Conservation (phyloP, 2,888 invertebrate genomes). For the Creontiades dilutus region DNA sequence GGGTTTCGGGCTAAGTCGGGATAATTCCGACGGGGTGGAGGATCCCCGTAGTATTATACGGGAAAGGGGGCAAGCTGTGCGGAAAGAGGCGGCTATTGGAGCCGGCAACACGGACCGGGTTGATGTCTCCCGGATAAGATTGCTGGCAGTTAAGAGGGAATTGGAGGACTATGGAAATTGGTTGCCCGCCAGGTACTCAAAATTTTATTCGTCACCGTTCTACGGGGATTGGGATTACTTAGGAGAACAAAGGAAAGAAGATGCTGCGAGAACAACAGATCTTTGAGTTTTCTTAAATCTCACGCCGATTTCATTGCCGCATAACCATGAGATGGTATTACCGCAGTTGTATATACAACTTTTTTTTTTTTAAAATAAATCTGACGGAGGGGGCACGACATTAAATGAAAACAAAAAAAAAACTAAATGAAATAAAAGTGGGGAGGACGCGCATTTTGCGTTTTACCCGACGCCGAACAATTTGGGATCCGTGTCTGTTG, state of each 20-base stretch:
- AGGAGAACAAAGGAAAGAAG: background rate
- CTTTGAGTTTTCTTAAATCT: background rate
- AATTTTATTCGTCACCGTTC: slow-evolving; percentile 39
- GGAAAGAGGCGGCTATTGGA: background rate
- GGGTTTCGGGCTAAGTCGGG: slow-evolving; percentile 12
- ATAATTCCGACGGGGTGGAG: slow-evolving; percentile 33
- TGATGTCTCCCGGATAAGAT: slow-evolving; percentile 32
- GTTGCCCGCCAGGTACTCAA: slow-evolving; percentile 26
- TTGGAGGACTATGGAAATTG: background rate
- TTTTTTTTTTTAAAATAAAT: too few relatives aligned
- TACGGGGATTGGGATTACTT: background rate
- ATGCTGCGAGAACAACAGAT: background rate
- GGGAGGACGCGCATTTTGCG: too few relatives aligned
- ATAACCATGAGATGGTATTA: too few relatives aligned
- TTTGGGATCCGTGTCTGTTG: too few relatives aligned
- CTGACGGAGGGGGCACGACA: too few relatives aligned
- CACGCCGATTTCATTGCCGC: too few relatives aligned
- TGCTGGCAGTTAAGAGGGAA: background rate
- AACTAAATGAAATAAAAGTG: too few relatives aligned
- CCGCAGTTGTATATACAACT: too few relatives aligned
- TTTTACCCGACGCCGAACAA: too few relatives aligned
- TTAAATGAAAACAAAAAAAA: too few relatives aligned
- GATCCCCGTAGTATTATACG: slow-evolving; percentile 9
- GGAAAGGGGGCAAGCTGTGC: background rate
- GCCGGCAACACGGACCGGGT: background rate